Percentiles rank a stretch among this genome's conserved stretches.
These are phyloP conservation scores for Aspidoscelis tigris DNA, from an alignment of 2,113 vertebrate genomes.

Conservation along the genomic window DNA sequence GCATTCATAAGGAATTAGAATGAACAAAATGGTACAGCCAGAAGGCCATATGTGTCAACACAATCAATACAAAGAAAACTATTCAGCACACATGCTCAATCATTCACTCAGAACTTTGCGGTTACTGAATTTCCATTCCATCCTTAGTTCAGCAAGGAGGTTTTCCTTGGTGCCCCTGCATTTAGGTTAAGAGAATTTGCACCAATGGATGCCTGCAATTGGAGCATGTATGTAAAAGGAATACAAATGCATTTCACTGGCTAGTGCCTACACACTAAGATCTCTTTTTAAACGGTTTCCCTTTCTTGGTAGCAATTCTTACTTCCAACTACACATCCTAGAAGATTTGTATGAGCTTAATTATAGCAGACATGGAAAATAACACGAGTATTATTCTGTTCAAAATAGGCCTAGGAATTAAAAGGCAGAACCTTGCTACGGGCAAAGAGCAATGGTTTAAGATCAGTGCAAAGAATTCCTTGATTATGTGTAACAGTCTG, in stretches of 20 bases:
- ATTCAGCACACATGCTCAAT: too few relatives aligned
- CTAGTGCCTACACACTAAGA: background rate
- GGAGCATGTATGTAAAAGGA: background rate
- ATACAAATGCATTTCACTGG: background rate
- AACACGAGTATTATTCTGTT: background rate
- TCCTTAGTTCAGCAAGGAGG: background rate
- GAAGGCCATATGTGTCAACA: too few relatives aligned
- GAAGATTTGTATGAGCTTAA: background rate
- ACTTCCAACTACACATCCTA: background rate
- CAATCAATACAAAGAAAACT: too few relatives aligned
- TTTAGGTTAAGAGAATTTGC: background rate
- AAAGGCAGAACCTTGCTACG: background rate
- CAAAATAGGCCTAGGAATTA: background rate
- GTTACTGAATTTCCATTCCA: background rate
- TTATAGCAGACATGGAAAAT: constrained; percentile 1
- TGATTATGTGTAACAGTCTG: background rate
- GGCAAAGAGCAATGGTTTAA: background rate
- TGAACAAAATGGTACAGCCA: too few relatives aligned
- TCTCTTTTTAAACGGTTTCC: background rate
- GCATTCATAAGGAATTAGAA: background rate
- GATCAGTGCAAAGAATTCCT: background rate
- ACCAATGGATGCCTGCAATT: background rate
- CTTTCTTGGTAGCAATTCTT: background rate
- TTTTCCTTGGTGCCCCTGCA: background rate
- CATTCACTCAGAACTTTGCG: too few relatives aligned